phyloP scores from a whole-genome alignment of 2,888 invertebrate genomes.

The Pseudeuparius sepicola region DNA sequence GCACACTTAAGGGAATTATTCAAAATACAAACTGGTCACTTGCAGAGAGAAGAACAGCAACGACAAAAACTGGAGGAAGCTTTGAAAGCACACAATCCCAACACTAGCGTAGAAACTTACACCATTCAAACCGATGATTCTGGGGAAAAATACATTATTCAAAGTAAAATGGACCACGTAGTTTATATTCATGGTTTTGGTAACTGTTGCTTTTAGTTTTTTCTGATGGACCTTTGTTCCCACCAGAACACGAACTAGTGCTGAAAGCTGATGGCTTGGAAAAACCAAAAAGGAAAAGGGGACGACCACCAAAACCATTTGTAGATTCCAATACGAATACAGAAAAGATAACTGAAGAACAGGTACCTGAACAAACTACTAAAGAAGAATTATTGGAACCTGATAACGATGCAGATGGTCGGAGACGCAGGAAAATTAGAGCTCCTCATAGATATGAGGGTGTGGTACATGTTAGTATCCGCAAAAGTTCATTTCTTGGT shows the following conservation, averaged over 20 bases:
- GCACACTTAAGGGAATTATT: conserved; percentile 44
- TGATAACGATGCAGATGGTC: conserved; percentile 36
- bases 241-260: conserved; percentile 53
- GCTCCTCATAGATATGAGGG: conserved; percentile 52
- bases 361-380: too few relatives aligned
- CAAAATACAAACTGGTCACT: conserved; percentile 39
- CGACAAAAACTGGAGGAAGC: conserved; percentile 33
- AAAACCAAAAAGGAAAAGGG: conserved; percentile 57
- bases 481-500: too few relatives aligned
- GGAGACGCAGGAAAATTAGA: conserved; percentile 53
- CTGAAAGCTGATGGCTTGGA: conserved; percentile 54
- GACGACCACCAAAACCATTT: conserved; percentile 54
- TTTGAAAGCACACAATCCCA: conserved; percentile 34
- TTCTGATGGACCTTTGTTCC: conserved; percentile 52
- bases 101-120: conserved; percentile 35
- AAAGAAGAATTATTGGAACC: conserved; percentile 17
- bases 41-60: conserved; percentile 36
- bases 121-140: conserved; percentile 34
- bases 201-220: conserved; percentile 13
- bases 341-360: too few relatives aligned
- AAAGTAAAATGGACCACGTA: conserved; percentile 39
- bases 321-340: too few relatives aligned
- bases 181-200: not conserved
- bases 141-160: conserved; percentile 42
- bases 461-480: conserved; percentile 52